Evolutionary conservation across 2,113 vertebrate genomes (phyloP), one percentile per base, ranked within the genome.

Genomic region (Jacana jacana): DNA sequence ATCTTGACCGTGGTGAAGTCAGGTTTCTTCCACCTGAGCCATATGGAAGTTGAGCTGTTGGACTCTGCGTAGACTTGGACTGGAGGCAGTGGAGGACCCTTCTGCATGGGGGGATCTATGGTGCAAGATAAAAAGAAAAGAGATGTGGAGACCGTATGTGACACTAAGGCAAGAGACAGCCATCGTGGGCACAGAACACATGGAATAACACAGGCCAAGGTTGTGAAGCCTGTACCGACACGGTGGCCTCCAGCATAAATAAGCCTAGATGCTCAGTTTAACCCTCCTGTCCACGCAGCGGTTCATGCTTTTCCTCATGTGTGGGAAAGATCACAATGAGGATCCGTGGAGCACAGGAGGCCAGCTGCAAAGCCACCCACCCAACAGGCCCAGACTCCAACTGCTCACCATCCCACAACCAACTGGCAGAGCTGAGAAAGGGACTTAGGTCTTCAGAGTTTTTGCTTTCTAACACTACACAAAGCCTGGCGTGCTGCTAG

Each of bases 1-100:
- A 99, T 99, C 93, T 98, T 98, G 71, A 99, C 98, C 2, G 98
- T 99, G 93, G 98, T 99, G 96, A 99, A 99, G 49, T 98, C 98
- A 0, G 99, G 99, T 65, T 99, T 99, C 93, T 99, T 99, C 99
- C 99, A 99, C 75, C 98, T 98, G 58, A 99, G 98, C 99, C 99
- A 99, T 92, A 99, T 99, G 81, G 99, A 99, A 2, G 99, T 99
- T 64, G 99, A 99, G 94, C 99, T 99, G 97, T 99, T 99, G 75
- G 99, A 98, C 55, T 97, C 98, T 4, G 99, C 99, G 11, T 98
- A 98, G 73, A 99, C 97, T 17, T 98, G 98, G 92, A 98, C 99
- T 1, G 99, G 99, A 54, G 99, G 99, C 91, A 99, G 87, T 0
- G 99, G 99, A 16, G 98, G 99, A 15, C 98, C 98, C 86, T 97